phyloP scores from a whole-genome alignment of 2,797 vertebrate species.

The Premnoplex brunnescens region DNA sequence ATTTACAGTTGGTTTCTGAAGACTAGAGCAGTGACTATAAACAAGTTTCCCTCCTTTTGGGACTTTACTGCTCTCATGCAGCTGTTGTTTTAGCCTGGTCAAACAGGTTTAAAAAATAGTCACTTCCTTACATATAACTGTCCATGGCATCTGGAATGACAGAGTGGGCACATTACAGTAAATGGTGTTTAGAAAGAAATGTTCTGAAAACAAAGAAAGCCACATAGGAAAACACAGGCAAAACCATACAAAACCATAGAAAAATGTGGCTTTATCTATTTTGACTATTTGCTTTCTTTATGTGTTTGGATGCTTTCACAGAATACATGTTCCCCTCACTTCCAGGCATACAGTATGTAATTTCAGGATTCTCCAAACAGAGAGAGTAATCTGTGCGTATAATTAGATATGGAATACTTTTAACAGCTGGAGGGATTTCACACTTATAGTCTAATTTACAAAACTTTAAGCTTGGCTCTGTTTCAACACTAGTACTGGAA shows the following conservation, averaged over 20 bases:
- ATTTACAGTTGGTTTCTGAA: not conserved
- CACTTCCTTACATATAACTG: constrained; percentile 42
- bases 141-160: constrained; percentile 55
- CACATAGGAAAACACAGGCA: constrained; percentile 43
- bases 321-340: constrained; percentile 30
- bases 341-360: constrained; percentile 37
- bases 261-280: constrained; percentile 64
- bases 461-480: constrained; percentile 72
- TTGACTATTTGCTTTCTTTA: constrained; percentile 60
- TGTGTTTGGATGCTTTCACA: constrained; percentile 57
- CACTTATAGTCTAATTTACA: constrained; percentile 78
- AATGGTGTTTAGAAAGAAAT: constrained; percentile 55
- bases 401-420: constrained; percentile 79
- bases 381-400: constrained; percentile 67
- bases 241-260: constrained; percentile 32
- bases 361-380: constrained; percentile 66
- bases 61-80: constrained; percentile 17
- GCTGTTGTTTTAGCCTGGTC: constrained; percentile 61
- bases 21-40: not conserved
- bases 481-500: constrained; percentile 76
- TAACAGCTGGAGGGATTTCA: constrained; percentile 85
- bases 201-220: constrained; percentile 59
- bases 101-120: constrained; percentile 57
- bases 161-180: constrained; percentile 57
- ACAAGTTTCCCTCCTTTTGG: constrained; percentile 14